Conservation (phyloP, 2,113 vertebrate genomes). For the Elephantulus edwardii region DNA sequence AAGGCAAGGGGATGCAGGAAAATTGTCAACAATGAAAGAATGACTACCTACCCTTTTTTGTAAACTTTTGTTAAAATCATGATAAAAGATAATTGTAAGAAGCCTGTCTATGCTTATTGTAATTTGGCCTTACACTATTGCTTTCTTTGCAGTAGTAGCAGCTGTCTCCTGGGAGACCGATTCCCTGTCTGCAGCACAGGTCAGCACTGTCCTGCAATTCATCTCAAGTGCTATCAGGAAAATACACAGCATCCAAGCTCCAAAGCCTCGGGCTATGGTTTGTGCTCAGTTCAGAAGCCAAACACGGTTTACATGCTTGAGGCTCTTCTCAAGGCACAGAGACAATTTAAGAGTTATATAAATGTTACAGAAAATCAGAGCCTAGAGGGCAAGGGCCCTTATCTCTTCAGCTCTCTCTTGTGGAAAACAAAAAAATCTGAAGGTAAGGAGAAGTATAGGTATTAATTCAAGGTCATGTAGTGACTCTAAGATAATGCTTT, state of each 20-base stretch:
- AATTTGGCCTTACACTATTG: constrained; percentile 36
- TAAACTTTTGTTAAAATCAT: no score
- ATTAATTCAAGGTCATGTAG: not conserved
- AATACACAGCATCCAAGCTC: not conserved
- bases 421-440: not conserved
- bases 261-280: not conserved
- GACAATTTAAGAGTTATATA: not conserved
- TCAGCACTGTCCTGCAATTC: constrained; percentile 28
- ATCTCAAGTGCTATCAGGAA: constrained; percentile 53
- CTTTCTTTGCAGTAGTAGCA: constrained; percentile 70
- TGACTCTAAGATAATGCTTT: not conserved
- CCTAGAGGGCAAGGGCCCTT: not conserved
- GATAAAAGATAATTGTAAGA: no score
- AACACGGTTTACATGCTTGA: not conserved
- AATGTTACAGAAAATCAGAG: constrained; percentile 8
- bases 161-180: constrained; percentile 69
- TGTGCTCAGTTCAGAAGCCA: not conserved
- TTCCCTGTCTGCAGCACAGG: constrained; percentile 64
- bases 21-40: no score
- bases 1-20: no score
- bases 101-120: constrained; percentile 8
- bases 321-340: not conserved
- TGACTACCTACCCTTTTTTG: no score
- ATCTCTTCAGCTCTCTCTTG: not conserved
- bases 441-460: not conserved